Evolutionary conservation across 2,888 invertebrate species (phyloP).

Genomic region (Pammene fasciana): DNA sequence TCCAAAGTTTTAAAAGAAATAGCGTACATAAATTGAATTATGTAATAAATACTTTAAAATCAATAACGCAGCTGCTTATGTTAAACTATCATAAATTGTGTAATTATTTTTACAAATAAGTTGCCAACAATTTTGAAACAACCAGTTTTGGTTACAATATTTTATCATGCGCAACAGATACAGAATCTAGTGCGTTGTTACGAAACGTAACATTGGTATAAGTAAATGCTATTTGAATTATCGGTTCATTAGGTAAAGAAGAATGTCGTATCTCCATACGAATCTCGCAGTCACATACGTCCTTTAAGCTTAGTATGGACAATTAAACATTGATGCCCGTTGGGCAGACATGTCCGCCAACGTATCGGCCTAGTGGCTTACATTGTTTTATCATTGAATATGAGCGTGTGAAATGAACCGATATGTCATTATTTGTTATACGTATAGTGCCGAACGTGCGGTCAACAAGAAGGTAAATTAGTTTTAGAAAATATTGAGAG

Average conservation of each 20-base stretch:
- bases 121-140: constrained; percentile 13
- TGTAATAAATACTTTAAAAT: not conserved
- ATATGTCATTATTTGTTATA: constrained; percentile 2
- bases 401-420: constrained; percentile 8
- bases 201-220: constrained; percentile 19
- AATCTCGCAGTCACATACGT: not conserved
- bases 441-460: not conserved
- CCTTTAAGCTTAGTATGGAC: not conserved
- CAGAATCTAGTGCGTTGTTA: constrained; percentile 10
- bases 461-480: not conserved
- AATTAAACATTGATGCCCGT: constrained; percentile 61
- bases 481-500: not conserved
- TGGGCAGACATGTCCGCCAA: constrained; percentile 59
- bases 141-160: constrained; percentile 18
- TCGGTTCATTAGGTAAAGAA: constrained; percentile 54
- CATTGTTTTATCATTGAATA: constrained; percentile 46
- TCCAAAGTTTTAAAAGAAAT: no score
- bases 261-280: not conserved
- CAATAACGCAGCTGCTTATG: no score
- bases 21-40: no score
- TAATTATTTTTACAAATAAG: constrained; percentile 4
- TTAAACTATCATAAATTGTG: not conserved
- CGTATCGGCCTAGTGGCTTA: constrained; percentile 62
- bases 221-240: constrained; percentile 54
- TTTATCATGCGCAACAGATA: constrained; percentile 9